Percentiles rank a stretch among this genome's conserved stretches.
phyloP scores from a whole-genome alignment of 2,888 invertebrate species.

The Bombylius major region DNA sequence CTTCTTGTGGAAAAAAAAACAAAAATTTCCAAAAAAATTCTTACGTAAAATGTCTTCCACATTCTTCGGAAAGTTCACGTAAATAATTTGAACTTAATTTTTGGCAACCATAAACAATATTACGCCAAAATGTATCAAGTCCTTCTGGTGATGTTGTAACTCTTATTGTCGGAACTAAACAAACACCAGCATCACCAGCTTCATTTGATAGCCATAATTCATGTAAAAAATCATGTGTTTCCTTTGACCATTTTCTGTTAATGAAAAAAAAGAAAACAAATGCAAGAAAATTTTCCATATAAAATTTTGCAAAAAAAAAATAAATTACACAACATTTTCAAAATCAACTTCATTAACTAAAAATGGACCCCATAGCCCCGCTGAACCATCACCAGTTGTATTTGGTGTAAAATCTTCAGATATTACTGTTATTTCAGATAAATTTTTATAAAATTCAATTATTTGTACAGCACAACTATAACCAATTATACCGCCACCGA shows the following conservation, averaged over 20 bases:
- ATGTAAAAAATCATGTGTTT: slow-evolving; percentile 46
- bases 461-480: slow-evolving; percentile 54
- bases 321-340: slow-evolving; percentile 40
- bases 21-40: slow-evolving; percentile 3
- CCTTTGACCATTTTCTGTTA: slow-evolving; percentile 50
- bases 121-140: slow-evolving; percentile 33
- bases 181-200: slow-evolving; percentile 38
- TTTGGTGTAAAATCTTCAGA: slow-evolving; percentile 54
- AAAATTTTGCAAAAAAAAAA: background rate
- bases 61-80: slow-evolving; percentile 26
- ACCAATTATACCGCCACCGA: slow-evolving; percentile 67
- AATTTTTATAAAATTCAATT: slow-evolving; percentile 41
- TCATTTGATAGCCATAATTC: slow-evolving; percentile 47
- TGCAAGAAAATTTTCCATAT: background rate
- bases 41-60: slow-evolving; percentile 34
- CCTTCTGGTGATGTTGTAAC: slow-evolving; percentile 29
- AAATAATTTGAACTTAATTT: slow-evolving; percentile 29
- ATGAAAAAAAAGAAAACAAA: too few species aligned
- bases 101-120: slow-evolving; percentile 37
- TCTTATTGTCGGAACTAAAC: slow-evolving; percentile 36
- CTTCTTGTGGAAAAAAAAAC: background rate
- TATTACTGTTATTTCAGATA: slow-evolving; percentile 47
- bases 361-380: slow-evolving; percentile 64
- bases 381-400: slow-evolving; percentile 67
- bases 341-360: slow-evolving; percentile 44